Conservation (phyloP, 1,140 invertebrate species). For the Formica selysi region DNA sequence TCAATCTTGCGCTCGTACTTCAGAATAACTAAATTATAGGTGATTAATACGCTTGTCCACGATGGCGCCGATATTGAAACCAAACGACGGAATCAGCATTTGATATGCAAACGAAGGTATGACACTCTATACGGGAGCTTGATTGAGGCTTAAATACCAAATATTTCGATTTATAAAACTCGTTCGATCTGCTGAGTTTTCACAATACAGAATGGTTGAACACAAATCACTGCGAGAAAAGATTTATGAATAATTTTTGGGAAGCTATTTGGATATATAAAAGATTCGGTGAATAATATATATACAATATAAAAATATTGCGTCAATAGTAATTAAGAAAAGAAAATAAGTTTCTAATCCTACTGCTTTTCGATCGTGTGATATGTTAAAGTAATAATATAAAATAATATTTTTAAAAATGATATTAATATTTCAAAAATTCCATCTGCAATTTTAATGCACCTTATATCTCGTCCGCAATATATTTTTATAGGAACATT, state of each 20-base stretch:
- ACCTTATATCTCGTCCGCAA: too few relatives aligned
- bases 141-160: neutral
- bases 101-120: constrained; percentile 55
- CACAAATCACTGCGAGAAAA: too few relatives aligned
- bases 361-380: neutral
- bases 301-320: neutral
- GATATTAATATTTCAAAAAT: neutral
- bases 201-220: too few relatives aligned
- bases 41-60: constrained; percentile 44
- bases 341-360: neutral
- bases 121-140: neutral
- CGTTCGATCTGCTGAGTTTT: neutral
- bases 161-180: neutral
- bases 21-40: constrained; percentile 25
- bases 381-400: neutral
- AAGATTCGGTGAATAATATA: too few relatives aligned
- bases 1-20: neutral
- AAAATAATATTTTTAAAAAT: neutral
- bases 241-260: too few relatives aligned
- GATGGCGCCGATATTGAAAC: constrained; percentile 13
- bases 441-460: neutral
- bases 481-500: neutral
- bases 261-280: neutral
- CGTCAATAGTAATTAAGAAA: neutral
- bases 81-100: constrained; percentile 19